Conservation (phyloP, 1,140 invertebrate genomes). For the Triops cancriformis region DNA sequence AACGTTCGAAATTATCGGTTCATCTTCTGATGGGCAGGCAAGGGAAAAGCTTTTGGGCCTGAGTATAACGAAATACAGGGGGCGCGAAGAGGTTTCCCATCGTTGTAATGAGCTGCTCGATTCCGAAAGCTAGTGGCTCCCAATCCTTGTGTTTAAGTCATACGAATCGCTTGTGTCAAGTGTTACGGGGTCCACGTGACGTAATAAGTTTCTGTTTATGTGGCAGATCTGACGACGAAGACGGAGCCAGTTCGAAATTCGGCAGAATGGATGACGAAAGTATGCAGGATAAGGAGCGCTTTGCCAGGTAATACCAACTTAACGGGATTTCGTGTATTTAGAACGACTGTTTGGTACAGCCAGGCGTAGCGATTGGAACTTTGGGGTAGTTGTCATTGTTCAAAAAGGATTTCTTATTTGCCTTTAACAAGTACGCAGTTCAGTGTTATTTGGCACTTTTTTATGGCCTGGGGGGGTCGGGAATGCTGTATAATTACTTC, state of each 20-base stretch:
- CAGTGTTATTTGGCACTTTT: conserved; percentile 15
- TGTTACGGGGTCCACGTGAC: neutral
- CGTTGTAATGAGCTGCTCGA: neutral
- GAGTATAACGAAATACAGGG: too few relatives aligned
- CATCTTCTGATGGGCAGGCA: too few relatives aligned
- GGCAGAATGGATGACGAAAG: conserved; percentile 83
- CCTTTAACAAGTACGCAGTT: neutral
- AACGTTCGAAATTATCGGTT: too few relatives aligned
- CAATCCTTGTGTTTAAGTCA: neutral
- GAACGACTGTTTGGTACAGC: too few relatives aligned
- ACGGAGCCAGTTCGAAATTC: conserved; percentile 66
- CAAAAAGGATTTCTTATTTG: neutral
- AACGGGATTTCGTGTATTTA: too few relatives aligned
- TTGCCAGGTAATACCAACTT: conserved; percentile 61
- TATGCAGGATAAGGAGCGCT: conserved; percentile 89
- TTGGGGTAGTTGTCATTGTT: too few relatives aligned
- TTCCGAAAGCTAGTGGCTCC: neutral
- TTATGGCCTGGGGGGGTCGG: conserved; percentile 11
- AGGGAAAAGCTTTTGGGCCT: too few relatives aligned
- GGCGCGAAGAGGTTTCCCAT: too few relatives aligned
- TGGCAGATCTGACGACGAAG: conserved; percentile 71
- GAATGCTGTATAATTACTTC: neutral
- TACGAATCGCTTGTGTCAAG: neutral
- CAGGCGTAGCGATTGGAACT: neutral
- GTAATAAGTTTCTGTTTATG: conserved; percentile 28